Base-by-base conservation (phyloP, 2,797 vertebrate genomes). In the Corythornis leucogaster region DNA sequence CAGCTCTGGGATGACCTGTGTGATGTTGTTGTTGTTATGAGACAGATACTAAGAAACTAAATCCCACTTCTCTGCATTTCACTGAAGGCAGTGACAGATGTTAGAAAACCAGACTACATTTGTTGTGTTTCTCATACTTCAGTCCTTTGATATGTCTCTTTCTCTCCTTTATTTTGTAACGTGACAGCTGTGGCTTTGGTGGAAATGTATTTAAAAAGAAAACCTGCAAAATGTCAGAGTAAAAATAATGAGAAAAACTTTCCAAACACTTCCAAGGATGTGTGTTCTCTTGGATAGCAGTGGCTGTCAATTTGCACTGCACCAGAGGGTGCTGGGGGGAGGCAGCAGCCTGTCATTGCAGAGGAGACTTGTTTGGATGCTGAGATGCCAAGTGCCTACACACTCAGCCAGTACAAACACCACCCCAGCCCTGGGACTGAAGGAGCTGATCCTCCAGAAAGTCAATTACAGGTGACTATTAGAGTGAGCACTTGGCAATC, bases 361-460 rank as follows among this genome's bases (percentile, higher is more conserved):
- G 91, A 85, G 83, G 43, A 91, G 48, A 10, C 18, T 74, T 95
- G 62, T 94, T 94, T 88, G 45, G 73, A 85, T 64, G 64, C 64
- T 90, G 83, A n/a, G 68, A 38, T 33, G 40, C 26, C 30, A 59
- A 45, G 33, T 90, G 61, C 45, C 68, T 62, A n/a, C n/a, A 54
- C 51, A 35, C 21, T 33, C 59, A 89, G 53, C 30, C 79, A 86
- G 11, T 71, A 71, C 43, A 82, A 96, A 92, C 94, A 91, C 62
- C 61, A 69, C 51, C 51, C 4, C 2, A 55, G 26, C 15, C 80
- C 64, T 4, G 4, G 73, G 50, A 69, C 93, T 87, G 93, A 66
- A 91, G 64, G 90, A 94, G 35, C 54, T 58, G 43, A 84, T 87
- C 83, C 87, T 85, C 43, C 11, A 87, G 78, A 96, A 95, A 95